Evolutionary conservation across 2,113 vertebrate genomes (phyloP), one percentile per base, ranked within the genome.

Genomic region (Phrynocephalus versicolor): DNA sequence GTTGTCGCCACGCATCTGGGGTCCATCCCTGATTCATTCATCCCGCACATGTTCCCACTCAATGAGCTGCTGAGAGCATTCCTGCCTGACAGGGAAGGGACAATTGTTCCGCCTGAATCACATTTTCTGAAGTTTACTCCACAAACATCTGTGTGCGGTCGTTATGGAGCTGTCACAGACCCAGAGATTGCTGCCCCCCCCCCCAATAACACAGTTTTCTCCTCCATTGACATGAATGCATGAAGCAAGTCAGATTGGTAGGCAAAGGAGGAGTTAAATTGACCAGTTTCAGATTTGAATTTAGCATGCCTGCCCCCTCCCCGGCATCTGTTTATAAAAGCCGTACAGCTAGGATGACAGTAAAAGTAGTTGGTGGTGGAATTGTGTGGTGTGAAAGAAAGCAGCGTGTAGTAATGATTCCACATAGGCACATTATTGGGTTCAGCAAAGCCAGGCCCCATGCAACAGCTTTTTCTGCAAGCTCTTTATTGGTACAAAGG

Each of bases 61-160:
- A 81, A 7, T 33, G 85, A 90, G 74, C 64, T 77, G 14, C 89
- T 93, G 82, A 0, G 57, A 89, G 64, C 60, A 72, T 90, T 90
- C 87, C 77, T 88, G 90, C 84, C 88, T 89, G 65, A 71, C 62
- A 71, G 89, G 75, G 81, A 85, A 62, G 45, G 79, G 92, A 75
- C 93, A 89, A 85, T 86, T 91, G 88, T 83, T 92, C 87, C 84
- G 88, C 57, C 81, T 93, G 89, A 88, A 80, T 91, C 88, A 74
- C 60, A 67, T 90, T 90, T 92, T 83, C 85, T 90, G 89, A 83
- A 90, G 92, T 91, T 92, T 92, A 35, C 90, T 89, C 82, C 60
- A 37, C 14, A 85, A 93, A 93, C 93, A 94, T 93, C 94, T 95
- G 94, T 90, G 94, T 88, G 84, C 84, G 85, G 88, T 87, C 92